Conservation (phyloP, 53 echinoderm and acorn worm species). For the Antedon mediterranea region DNA sequence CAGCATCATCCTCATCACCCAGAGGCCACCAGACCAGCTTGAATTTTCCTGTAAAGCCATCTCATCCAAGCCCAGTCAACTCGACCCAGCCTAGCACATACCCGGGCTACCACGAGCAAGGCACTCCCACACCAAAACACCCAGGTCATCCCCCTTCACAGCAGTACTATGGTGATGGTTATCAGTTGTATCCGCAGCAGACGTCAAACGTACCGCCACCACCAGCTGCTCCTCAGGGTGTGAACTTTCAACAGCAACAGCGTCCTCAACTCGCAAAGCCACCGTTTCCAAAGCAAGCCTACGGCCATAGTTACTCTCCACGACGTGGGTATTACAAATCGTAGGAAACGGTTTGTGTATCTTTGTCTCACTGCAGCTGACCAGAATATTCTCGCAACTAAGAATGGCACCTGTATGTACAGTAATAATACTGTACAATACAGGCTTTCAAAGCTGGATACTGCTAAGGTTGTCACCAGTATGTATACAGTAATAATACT, state of each 20-base stretch:
- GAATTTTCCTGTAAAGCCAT: neutral
- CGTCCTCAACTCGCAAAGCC: neutral
- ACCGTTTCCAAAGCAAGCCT: neutral
- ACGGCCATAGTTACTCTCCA: slow-evolving; percentile 34
- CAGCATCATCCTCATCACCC: neutral
- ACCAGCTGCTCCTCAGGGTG: neutral
- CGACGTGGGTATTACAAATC: slow-evolving; percentile 25
- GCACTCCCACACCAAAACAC: neutral
- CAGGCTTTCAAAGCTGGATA: too few relatives aligned
- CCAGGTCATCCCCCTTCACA: neutral
- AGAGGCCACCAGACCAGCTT: neutral
- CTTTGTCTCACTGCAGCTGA: too few relatives aligned
- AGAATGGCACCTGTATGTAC: too few relatives aligned
- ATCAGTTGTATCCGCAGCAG: neutral
- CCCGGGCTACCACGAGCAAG: neutral
- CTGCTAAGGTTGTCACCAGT: too few relatives aligned
- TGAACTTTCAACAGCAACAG: neutral
- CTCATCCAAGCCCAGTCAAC: neutral
- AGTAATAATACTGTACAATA: too few relatives aligned
- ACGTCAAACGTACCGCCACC: neutral
- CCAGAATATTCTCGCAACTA: too few relatives aligned
- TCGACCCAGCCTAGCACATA: neutral
- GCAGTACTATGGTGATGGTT: neutral
- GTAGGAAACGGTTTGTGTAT: neutral
- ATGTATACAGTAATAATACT: too few relatives aligned